phyloP scores from a whole-genome alignment of 2,113 vertebrate genomes.

The Ailuropoda melanoleuca region DNA sequence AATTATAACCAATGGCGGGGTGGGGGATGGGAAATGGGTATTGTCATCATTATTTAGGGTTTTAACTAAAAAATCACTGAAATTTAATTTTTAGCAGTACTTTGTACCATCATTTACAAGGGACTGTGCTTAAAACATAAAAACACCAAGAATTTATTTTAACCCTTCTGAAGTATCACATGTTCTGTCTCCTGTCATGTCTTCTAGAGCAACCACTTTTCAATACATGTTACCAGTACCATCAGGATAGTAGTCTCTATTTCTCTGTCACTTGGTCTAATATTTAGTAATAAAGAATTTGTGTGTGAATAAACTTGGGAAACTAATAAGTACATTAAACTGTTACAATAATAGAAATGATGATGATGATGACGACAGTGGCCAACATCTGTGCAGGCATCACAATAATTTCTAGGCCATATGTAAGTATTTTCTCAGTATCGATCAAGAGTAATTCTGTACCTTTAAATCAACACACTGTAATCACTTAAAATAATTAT shows the following conservation, averaged over 20 bases:
- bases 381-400: neutral
- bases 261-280: neutral
- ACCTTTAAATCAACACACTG: neutral
- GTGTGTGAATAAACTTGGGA: neutral
- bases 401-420: neutral
- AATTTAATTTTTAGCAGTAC: neutral
- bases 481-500: conserved; percentile 5
- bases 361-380: neutral
- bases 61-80: neutral
- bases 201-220: neutral
- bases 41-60: neutral
- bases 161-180: neutral
- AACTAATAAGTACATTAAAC: neutral
- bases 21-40: neutral
- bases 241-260: neutral
- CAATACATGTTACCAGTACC: neutral
- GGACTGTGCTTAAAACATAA: neutral
- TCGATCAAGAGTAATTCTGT: neutral
- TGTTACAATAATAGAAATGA: neutral
- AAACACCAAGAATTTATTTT: neutral
- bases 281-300: neutral
- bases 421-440: neutral
- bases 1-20: neutral
- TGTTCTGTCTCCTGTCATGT: neutral
- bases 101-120: neutral